Evolutionary conservation across 2,888 invertebrate species (phyloP).

Genomic region (Hirtodrosophila confusa): DNA sequence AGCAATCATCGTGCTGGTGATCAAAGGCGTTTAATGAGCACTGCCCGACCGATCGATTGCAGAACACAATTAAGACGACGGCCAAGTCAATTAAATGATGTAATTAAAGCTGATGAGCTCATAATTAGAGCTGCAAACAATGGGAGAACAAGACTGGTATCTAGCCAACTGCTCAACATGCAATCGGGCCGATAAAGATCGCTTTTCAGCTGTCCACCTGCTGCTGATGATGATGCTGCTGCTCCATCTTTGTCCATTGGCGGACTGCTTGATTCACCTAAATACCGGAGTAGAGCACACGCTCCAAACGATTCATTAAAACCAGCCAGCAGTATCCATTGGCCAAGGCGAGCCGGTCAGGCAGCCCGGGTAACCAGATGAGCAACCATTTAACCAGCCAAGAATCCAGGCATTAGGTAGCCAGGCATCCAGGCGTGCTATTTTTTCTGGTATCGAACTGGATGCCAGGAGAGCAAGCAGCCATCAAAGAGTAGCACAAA

Average conservation of each 20-base stretch:
- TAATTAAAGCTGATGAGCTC: conserved; percentile 62
- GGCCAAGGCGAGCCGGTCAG: conserved; percentile 55
- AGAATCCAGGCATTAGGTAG: conserved; percentile 7
- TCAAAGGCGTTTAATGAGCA: conserved; percentile 28
- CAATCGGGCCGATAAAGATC: conserved; percentile 22
- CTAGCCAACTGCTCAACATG: conserved; percentile 32
- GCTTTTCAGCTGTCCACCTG: conserved; percentile 44
- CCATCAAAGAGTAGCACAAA: conserved; percentile 37
- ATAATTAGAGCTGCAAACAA: conserved; percentile 43
- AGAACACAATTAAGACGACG: conserved; percentile 3
- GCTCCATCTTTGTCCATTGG: conserved; percentile 4
- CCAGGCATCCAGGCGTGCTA: conserved; percentile 50
- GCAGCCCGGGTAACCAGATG: conserved; percentile 23
- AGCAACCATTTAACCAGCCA: conserved; percentile 4
- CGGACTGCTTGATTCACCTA: conserved; percentile 48
- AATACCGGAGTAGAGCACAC: conserved; percentile 57
- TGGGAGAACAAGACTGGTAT: conserved; percentile 20
- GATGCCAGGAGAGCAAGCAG: conserved; percentile 18
- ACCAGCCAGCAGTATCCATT: conserved; percentile 1
- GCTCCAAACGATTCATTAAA: conserved; percentile 41
- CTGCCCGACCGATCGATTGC: conserved; percentile 26
- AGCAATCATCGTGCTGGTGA: not conserved
- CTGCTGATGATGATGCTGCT: conserved; percentile 14
- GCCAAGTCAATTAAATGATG: conserved; percentile 49
- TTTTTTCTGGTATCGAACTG: conserved; percentile 44